Base-by-base conservation (phyloP, 1,140 invertebrate genomes). In the Brachionus koreanus region DNA sequence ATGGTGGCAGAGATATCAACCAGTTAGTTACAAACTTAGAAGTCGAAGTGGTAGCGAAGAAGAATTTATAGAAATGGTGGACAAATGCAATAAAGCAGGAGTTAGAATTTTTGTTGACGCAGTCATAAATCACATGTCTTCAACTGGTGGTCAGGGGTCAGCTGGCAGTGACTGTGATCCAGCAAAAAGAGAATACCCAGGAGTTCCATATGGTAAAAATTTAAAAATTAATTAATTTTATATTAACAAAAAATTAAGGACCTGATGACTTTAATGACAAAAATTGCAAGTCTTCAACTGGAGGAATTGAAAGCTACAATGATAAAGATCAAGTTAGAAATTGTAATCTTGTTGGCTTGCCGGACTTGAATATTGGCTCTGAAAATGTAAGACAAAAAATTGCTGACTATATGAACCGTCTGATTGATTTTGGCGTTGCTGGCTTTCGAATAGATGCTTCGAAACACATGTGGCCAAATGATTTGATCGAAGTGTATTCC, bases 101-200 rank as follows among this genome's bases (percentile, higher is more conserved):
- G 92, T 94, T 3, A 93, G 93, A 84, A 93, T 96, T 83, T 95
- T 94, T 85, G 93, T 93, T 0, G 95, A 97, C 87, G 90, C 92
- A 0, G 91, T 97, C 2, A 88, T 95, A 35, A 97, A 97, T 85
- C 94, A 97, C 87, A 96, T 96, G 94, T 91, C 92, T 7, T 92
- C 91, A 16, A 88, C 86, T 13, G 86, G 84, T n/a, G 67, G 37
- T 85, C 83, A 9, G 85, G 85, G 13, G 86, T 87, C 5, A 87
- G 89, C 12, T 82, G 83, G 89, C 46, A 84, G 83, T 10, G 85
- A 84, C 6, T 86, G 84, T 65, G 90, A 90, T 83, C 87, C 90
- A 43, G 84, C 82, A 1, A 83, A 75, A 3, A 61, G 86, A 23
- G 81, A 84, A 16, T 91, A 87, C 83, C 89, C 90, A 7, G 89